These are phyloP conservation scores for Macrotis lagotis DNA, from an alignment of 2,113 vertebrate genomes.

Conservation along the genomic window DNA sequence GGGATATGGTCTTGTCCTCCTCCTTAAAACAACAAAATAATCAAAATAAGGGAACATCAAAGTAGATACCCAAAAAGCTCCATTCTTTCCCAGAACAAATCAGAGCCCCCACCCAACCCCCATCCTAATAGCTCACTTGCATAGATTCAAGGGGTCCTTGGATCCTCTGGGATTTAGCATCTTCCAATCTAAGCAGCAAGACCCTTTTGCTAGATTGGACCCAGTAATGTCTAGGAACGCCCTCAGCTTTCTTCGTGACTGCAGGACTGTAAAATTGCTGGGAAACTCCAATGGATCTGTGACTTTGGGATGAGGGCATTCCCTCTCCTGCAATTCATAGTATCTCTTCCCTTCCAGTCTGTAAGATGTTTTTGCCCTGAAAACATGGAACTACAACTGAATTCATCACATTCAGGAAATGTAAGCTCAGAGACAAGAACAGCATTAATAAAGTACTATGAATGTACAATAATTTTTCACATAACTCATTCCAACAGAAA, in stretches of 20 bases:
- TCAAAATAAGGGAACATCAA: background rate
- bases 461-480: background rate
- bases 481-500: background rate
- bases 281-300: background rate
- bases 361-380: background rate
- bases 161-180: background rate
- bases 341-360: background rate
- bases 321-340: background rate
- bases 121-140: background rate
- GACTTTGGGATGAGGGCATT: background rate
- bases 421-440: background rate
- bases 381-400: background rate
- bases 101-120: background rate
- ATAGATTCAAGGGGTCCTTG: background rate
- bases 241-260: background rate
- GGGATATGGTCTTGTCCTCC: background rate
- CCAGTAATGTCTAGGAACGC: background rate
- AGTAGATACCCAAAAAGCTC: background rate
- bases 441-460: background rate
- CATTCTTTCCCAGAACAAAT: background rate
- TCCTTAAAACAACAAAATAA: background rate
- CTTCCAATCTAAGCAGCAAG: background rate
- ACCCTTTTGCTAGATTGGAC: background rate
- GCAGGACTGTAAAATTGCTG: background rate
- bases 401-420: background rate